A percentile compares a stretch with the other conserved stretches of the same genome.
These are phyloP conservation scores for Taxidea taxus DNA, from an alignment of 2,113 vertebrate genomes.

Conservation along the genomic window DNA sequence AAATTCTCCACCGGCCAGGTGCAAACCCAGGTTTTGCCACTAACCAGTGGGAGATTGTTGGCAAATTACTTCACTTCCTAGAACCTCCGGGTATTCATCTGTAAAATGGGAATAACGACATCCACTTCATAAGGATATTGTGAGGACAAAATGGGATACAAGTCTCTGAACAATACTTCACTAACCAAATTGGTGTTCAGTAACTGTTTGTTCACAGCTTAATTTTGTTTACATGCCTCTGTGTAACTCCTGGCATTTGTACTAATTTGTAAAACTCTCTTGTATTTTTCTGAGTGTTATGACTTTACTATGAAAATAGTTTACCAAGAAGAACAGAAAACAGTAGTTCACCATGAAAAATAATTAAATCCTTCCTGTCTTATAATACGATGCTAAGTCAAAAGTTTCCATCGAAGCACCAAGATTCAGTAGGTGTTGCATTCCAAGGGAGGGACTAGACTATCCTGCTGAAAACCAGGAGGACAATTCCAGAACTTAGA, in stretches of 20 bases:
- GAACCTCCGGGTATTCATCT: background rate
- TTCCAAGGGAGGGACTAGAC: background rate
- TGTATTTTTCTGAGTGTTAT: background rate
- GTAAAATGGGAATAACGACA: background rate
- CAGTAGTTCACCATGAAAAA: background rate
- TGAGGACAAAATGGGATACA: background rate
- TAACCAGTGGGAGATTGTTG: background rate
- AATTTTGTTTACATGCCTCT: background rate
- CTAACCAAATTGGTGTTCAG: background rate
- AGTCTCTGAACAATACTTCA: background rate
- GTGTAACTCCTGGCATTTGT: background rate
- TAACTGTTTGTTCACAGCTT: background rate
- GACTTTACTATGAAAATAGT: background rate
- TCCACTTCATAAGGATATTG: background rate
- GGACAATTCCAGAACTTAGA: background rate
- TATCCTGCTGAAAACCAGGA: background rate
- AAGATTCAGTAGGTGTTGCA: background rate
- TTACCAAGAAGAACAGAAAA: background rate
- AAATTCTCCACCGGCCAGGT: background rate
- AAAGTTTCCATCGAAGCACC: background rate
- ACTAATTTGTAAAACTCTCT: background rate
- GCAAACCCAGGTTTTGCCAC: background rate
- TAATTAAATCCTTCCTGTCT: background rate
- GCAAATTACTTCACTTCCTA: background rate
- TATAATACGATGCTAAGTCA: background rate